phyloP scores from a whole-genome alignment of 1,140 invertebrate species.

The Argopecten irradians region DNA sequence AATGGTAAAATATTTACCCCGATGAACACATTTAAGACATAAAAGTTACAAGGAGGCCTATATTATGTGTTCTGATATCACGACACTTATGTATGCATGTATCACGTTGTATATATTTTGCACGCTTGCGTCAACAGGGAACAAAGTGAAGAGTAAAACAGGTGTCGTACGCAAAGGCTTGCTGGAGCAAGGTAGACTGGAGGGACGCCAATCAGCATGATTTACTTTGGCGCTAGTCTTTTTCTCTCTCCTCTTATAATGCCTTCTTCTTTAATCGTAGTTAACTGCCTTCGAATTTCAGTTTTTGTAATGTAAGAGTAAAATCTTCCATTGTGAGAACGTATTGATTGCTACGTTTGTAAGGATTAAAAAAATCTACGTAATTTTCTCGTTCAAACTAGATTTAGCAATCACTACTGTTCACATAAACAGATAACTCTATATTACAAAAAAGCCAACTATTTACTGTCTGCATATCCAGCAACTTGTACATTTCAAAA shows the following conservation, averaged over 20 bases:
- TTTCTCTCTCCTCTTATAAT: not conserved
- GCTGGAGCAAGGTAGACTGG: conserved; percentile 7
- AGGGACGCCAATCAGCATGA: not conserved
- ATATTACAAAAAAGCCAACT: too few species aligned
- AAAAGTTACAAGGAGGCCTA: too few species aligned
- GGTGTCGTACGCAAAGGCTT: not conserved
- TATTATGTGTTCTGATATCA: not conserved
- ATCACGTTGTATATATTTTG: not conserved
- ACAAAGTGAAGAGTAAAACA: not conserved
- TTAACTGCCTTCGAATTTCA: not conserved
- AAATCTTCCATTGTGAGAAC: too few species aligned
- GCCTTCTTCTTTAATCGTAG: not conserved
- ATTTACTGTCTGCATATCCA: not conserved
- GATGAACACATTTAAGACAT: too few species aligned
- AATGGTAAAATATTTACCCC: too few species aligned
- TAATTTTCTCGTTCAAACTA: too few species aligned
- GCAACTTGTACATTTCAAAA: too few species aligned
- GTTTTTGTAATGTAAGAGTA: too few species aligned
- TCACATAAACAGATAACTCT: too few species aligned
- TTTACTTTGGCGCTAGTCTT: not conserved
- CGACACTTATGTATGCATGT: not conserved
- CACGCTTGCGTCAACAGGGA: not conserved
- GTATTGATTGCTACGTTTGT: too few species aligned
- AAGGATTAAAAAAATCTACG: too few species aligned
- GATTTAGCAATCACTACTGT: too few species aligned